These are phyloP conservation scores for Melanerpes aurifrons DNA, from an alignment of 2,113 vertebrate genomes.

Conservation along the genomic window DNA sequence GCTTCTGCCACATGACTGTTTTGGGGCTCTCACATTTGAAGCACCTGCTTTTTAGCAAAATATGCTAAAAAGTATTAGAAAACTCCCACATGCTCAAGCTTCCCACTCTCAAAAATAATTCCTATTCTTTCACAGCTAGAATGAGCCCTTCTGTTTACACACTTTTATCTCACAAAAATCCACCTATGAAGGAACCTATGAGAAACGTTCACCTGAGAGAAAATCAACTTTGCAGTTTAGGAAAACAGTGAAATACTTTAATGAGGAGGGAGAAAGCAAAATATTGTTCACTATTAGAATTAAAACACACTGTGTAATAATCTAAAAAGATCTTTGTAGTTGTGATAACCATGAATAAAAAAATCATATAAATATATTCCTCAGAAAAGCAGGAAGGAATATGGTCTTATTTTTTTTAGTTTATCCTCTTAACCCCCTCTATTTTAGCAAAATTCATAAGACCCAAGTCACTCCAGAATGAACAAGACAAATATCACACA, in stretches of 20 bases:
- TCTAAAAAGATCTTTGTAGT: not conserved
- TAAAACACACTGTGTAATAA: not conserved
- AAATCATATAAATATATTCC: not conserved
- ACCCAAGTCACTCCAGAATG: not conserved
- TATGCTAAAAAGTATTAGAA: not conserved
- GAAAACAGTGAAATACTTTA: not conserved
- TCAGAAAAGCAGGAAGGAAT: not conserved
- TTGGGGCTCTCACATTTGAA: not conserved
- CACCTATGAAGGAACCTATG: not conserved
- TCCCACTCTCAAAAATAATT: not conserved
- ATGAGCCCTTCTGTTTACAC: not conserved
- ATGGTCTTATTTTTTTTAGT: not conserved
- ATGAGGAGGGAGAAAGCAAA: not conserved
- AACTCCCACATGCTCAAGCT: not conserved
- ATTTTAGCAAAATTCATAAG: not conserved
- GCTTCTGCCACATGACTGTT: not conserved
- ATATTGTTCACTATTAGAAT: not conserved
- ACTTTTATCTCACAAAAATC: not conserved
- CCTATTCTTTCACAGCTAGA: not conserved
- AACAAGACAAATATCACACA: not conserved
- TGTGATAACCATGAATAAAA: not conserved
- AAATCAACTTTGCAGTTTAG: not conserved
- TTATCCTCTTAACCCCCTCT: not conserved
- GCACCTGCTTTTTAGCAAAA: slow-evolving; percentile 36
- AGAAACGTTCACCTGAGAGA: not conserved